Evolutionary conservation across 2,113 vertebrate species (phyloP).

Genomic region (Cephalopholis sonnerati): DNA sequence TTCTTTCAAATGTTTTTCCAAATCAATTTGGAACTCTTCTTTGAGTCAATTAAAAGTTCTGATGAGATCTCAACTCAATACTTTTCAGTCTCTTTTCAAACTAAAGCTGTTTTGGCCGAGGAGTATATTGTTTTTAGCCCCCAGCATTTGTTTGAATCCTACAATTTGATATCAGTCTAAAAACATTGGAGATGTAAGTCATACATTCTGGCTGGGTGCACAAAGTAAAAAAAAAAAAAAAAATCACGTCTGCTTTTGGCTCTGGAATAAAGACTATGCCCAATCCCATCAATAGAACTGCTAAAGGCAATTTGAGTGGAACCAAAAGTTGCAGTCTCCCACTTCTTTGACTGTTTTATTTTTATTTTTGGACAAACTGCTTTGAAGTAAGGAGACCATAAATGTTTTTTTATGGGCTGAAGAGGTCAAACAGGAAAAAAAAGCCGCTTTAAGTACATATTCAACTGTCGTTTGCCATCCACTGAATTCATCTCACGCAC

Average conservation of each 20-base stretch:
- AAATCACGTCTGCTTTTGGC: constrained; percentile 19
- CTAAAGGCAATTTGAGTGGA: constrained; percentile 37
- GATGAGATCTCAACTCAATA: constrained; percentile 4
- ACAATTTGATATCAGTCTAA: constrained; percentile 29
- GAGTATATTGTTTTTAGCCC: constrained; percentile 32
- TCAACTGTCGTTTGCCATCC: neutral
- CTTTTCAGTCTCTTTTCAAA: constrained; percentile 26
- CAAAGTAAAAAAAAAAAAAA: neutral
- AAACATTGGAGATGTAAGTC: constrained; percentile 43
- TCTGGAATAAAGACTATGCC: constrained; percentile 40
- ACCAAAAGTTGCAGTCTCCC: constrained; percentile 34
- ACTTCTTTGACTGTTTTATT: constrained; percentile 37
- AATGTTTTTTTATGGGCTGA: constrained; percentile 20
- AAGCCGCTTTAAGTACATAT: constrained; percentile 2
- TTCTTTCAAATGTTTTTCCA: neutral
- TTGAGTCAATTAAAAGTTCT: constrained; percentile 41
- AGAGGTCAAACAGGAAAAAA: constrained; percentile 27
- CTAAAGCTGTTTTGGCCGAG: constrained; percentile 26
- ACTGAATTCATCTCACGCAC: constrained; percentile 32
- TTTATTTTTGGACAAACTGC: constrained; percentile 19
- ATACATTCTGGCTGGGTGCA: constrained; percentile 32
- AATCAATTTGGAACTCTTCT: constrained; percentile 16
- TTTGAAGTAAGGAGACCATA: constrained; percentile 26
- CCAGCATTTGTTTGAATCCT: constrained; percentile 42
- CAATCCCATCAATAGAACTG: constrained; percentile 47